Conservation (phyloP, 2,888 invertebrate genomes). For the Brachyptera risi region DNA sequence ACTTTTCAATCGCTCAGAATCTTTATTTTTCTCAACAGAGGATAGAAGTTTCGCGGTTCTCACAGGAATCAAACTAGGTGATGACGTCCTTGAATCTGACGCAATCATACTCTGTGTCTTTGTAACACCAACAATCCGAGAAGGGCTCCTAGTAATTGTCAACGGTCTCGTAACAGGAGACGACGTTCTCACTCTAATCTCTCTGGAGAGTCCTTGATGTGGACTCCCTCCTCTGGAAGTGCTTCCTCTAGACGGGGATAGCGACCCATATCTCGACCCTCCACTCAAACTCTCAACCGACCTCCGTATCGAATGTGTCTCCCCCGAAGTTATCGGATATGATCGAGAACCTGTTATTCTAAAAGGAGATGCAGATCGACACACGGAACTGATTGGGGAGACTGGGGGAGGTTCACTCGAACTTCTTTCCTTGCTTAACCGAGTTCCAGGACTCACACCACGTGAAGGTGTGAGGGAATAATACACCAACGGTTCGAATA, state of each 20-base stretch:
- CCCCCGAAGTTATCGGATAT: too few species aligned
- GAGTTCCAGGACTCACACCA: conserved; percentile 43
- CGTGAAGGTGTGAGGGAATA: conserved; percentile 37
- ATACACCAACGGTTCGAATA: not conserved
- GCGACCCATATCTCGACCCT: not conserved
- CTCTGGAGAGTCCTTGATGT: not conserved
- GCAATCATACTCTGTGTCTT: not conserved
- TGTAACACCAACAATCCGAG: not conserved
- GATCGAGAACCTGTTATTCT: too few species aligned
- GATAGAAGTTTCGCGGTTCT: not conserved
- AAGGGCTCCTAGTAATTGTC: too few species aligned
- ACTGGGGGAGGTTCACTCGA: conserved; percentile 60
- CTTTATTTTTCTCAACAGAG: too few species aligned
- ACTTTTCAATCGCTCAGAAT: not conserved
- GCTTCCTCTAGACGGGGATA: conserved; percentile 14
- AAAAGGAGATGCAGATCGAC: too few species aligned
- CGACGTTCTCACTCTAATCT: not conserved
- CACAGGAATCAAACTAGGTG: not conserved
- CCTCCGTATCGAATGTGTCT: too few species aligned
- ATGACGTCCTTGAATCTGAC: not conserved
- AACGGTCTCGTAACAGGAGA: not conserved
- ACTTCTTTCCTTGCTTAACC: conserved; percentile 50
- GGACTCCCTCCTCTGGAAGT: conserved; percentile 32
- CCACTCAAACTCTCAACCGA: too few species aligned
- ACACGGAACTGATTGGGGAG: conserved; percentile 44